Base-by-base conservation (phyloP, 2,888 invertebrate genomes). In the Hydrotaea diabolus region DNA sequence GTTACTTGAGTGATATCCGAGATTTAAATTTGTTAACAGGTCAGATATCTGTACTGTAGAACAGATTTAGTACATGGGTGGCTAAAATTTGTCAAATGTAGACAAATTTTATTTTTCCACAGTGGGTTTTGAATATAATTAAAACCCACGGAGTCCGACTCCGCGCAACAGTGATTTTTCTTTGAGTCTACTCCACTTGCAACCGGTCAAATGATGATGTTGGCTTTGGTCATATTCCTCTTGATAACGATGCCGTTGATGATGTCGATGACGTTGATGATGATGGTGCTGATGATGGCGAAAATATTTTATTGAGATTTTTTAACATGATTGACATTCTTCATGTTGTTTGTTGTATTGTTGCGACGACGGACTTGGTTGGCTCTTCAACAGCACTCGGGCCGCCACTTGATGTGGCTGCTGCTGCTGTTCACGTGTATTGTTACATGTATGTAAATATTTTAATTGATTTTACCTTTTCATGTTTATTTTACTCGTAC, bases 401-500 rank as follows among this genome's bases (percentile, higher is more conserved):
- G 9, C 19, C 21, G 55, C 15, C 7, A 31, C 36, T 26, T 43
- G 31, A 23, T 26, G 19, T 26, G 26, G 39, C 46, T 66, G 39
- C 21, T 43, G 7, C 43, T 13, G 43, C 19, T 43, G 66, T 43
- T 21, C 11, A 21, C 11, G 21, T 73, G 46, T 75, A 75, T 71
- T 69, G 77, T 82, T 62, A 71, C 53, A 46, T 36, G 55, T 49
- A 43, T 59, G 59, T 73, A 83, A 80, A 77, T 77, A 77, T 76
- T 72, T 79, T 82, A 75, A 82, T 79, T 79, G 83, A 73, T 80
- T 80, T 31, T 43, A 57, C 39, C 66, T 76, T 59, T 55, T 73
- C 69, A 46, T 69, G 69, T 69, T 69, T 69, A 69, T 69, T 69
- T 66, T 69, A 11, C 15, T 69, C 23, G 69, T 69, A 46, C 43